Percentiles rank a stretch among this genome's conserved stretches.
Evolutionary conservation across 2,797 vertebrate species (phyloP).

Genomic region (Paramormyrops hopkinsi): DNA sequence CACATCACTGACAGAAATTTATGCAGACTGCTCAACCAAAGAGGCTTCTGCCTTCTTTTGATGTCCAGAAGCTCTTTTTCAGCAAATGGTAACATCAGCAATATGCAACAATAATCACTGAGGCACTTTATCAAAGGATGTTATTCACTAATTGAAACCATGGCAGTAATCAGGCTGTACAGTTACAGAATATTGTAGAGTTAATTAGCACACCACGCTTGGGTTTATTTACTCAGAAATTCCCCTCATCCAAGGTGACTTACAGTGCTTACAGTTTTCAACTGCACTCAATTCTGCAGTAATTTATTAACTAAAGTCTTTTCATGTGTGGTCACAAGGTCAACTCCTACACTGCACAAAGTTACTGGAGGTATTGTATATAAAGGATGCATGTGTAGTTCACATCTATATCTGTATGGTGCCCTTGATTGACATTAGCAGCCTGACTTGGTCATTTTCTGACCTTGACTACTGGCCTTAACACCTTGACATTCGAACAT

Average conservation of each 20-base stretch:
- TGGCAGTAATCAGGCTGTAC: neutral
- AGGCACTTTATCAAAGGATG: neutral
- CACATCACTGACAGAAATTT: neutral
- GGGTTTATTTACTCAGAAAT: neutral
- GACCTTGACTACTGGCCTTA: neutral
- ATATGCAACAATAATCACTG: neutral
- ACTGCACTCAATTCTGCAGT: neutral
- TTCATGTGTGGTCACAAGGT: neutral
- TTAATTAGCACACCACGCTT: neutral
- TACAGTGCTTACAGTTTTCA: constrained; percentile 7
- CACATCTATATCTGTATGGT: neutral
- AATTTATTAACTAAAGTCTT: constrained; percentile 13
- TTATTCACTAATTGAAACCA: neutral
- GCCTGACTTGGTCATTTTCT: neutral
- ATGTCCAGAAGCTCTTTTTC: neutral
- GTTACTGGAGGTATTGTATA: neutral
- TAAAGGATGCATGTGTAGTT: neutral
- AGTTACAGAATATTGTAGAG: neutral
- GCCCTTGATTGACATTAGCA: neutral
- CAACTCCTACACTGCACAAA: neutral
- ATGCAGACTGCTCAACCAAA: neutral
- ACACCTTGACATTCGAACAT: neutral
- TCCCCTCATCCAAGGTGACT: constrained; percentile 3
- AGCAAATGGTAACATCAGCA: neutral
- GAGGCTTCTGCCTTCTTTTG: neutral